Percentiles rank a stretch among this genome's conserved stretches.
phyloP scores from a whole-genome alignment of 1,140 invertebrate species.

The Nixonia krombeini region DNA sequence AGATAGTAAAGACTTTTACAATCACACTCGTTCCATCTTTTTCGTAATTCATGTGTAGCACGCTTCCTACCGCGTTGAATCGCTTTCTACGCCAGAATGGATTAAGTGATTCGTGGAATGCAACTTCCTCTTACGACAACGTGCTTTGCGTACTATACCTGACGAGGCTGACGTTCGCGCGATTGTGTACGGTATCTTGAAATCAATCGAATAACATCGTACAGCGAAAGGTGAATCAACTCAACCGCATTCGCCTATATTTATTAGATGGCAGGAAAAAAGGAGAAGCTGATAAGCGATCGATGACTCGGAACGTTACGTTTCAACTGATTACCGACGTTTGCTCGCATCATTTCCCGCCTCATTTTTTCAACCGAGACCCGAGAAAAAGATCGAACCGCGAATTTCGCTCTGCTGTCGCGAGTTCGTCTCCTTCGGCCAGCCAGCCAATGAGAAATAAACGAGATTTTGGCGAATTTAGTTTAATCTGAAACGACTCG shows the following conservation, averaged over 20 bases:
- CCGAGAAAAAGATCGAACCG: too few species aligned
- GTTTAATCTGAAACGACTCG: too few species aligned
- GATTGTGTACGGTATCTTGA: slow-evolving; percentile 18
- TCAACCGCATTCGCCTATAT: slow-evolving; percentile 21
- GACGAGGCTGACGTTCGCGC: slow-evolving; percentile 9
- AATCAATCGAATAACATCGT: too few species aligned
- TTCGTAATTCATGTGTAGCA: not conserved
- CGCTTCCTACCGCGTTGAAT: not conserved
- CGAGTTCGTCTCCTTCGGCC: too few species aligned
- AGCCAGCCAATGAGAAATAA: too few species aligned
- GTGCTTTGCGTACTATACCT: slow-evolving; percentile 32
- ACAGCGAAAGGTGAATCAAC: slow-evolving; percentile 37
- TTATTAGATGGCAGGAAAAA: not conserved
- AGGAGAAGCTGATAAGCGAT: slow-evolving; percentile 10
- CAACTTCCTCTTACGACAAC: slow-evolving; percentile 43
- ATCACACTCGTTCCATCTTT: not conserved
- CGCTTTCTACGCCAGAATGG: slow-evolving; percentile 16
- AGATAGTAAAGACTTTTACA: not conserved
- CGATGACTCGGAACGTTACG: slow-evolving; percentile 16
- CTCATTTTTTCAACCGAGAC: too few species aligned
- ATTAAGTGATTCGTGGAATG: slow-evolving; percentile 39
- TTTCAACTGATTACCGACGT: too few species aligned
- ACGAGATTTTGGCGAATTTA: too few species aligned
- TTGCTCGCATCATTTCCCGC: too few species aligned
- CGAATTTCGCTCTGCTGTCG: too few species aligned